Percentiles rank a stretch among this genome's conserved stretches.
phyloP scores from a whole-genome alignment of 37 sponge, comb jelly and placozoan species.

The Halichondria panicea region DNA sequence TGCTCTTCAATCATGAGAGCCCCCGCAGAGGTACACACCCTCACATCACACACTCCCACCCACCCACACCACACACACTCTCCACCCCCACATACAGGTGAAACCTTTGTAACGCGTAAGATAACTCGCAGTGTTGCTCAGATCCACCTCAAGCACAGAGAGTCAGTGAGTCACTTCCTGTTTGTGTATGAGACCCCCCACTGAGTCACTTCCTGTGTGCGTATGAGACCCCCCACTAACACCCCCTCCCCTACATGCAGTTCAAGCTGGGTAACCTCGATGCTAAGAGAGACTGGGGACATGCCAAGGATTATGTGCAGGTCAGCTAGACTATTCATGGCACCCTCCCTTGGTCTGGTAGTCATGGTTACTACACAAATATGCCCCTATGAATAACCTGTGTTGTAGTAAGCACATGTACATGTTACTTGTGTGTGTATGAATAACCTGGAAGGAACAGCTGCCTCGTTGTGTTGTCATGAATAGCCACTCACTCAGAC shows the following conservation, averaged over 20 bases:
- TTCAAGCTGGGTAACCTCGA: slow-evolving; percentile 85
- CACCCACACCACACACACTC: too few species aligned
- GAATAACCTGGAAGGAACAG: too few species aligned
- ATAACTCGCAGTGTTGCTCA: slow-evolving; percentile 87
- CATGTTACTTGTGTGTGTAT: too few species aligned
- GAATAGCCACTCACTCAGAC: too few species aligned
- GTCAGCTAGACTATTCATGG: slow-evolving; percentile 17
- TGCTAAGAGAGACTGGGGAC: slow-evolving; percentile 92
- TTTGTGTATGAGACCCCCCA: neutral
- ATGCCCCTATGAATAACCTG: too few species aligned
- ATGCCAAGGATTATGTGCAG: slow-evolving; percentile 93
- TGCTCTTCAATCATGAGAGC: slow-evolving; percentile 93
- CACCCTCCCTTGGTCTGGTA: too few species aligned
- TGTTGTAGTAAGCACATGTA: too few species aligned
- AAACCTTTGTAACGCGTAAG: slow-evolving; percentile 93
- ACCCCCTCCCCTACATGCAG: slow-evolving; percentile 38
- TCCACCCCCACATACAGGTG: slow-evolving; percentile 75
- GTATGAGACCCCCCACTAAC: neutral
- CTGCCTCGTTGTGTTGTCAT: too few species aligned
- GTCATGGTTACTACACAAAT: too few species aligned
- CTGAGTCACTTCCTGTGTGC: neutral
- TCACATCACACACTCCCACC: too few species aligned
- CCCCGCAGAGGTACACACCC: slow-evolving; percentile 94
- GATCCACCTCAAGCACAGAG: slow-evolving; percentile 72
- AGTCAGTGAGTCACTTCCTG: slow-evolving; percentile 35